Base-by-base conservation (phyloP, 2,797 vertebrate genomes). In the Paramormyrops hopkinsi region DNA sequence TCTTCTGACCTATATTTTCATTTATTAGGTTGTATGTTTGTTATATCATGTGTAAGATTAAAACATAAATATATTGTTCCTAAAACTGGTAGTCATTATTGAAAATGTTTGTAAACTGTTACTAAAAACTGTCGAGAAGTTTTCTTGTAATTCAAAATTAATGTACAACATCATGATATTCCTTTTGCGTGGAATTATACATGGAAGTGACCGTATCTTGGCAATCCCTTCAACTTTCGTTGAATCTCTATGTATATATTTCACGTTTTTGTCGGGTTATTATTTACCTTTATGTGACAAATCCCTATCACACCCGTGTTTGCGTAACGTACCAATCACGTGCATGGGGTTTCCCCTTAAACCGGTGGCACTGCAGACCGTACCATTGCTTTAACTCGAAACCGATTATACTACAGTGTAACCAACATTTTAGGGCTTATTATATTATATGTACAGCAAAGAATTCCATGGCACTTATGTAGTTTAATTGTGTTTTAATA, bases 341-440 rank as follows among this genome's bases (percentile, higher is more conserved):
- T 92, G 91, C 19, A 19, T 14, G 93, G 95, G 94, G 93, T 94
- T 95, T 94, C 94, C 95, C 94, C 93, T 92, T 54, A 88, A 92
- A 92, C 95, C 95, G 94, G 94, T 94, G 95, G 95, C 94, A 91
- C 89, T 14, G 53, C 0, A 90, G 93, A 91, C 89, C 2, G 2
- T 41, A 95, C 95, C 95, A 96, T 89, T 88, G 19, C 5, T 14
- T 44, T 50, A 19, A 59, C 33, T 87, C 17, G n/a, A 88, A 37
- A 53, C 3, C 3, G 50, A 69, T 25, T 33, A 53, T 6, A 17
- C 48, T 19, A 14, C 0, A 89, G 46, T 22, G 5, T 37, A 62
- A 87, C n/a, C 37, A 12, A 33, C 19, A 7, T 22, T 46, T 29
- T 76, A 14, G 4, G 12, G 5, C 11, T 14, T 25, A 25, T 85